Evolutionary conservation across 1,140 invertebrate genomes (phyloP).

Genomic region (Polyergus mexicanus): DNA sequence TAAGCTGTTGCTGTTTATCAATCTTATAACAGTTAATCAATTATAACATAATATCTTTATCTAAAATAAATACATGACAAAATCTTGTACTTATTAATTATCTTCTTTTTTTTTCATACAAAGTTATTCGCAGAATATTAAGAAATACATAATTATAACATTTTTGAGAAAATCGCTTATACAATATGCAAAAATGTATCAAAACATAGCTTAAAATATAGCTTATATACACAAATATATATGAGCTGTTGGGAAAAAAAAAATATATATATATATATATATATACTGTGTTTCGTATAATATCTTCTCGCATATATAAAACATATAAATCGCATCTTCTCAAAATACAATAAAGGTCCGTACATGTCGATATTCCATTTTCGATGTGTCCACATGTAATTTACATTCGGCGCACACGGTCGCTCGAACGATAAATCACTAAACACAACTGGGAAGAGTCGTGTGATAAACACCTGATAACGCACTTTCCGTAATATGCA

Average conservation of each 20-base stretch:
- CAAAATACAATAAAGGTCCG: constrained; percentile 49
- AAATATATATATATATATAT: not conserved
- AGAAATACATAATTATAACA: not conserved
- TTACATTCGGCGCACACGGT: constrained; percentile 36
- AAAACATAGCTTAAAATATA: not conserved
- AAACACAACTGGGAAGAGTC: constrained; percentile 18
- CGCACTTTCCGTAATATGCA: constrained; percentile 47
- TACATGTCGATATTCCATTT: constrained; percentile 55
- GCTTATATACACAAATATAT: not conserved
- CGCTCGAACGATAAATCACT: constrained; percentile 50
- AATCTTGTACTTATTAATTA: not conserved
- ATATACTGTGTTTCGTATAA: constrained; percentile 2
- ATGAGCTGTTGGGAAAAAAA: not conserved
- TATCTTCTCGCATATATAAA: constrained; percentile 5
- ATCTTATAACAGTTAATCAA: not conserved
- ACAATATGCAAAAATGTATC: not conserved
- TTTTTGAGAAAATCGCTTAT: not conserved
- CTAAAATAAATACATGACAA: not conserved
- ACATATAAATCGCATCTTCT: constrained; percentile 1
- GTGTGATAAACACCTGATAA: constrained; percentile 56
- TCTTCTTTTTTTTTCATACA: too few relatives aligned
- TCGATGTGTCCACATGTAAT: constrained; percentile 46
- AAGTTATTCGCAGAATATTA: not conserved
- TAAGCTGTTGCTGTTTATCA: not conserved
- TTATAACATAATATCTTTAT: not conserved